Percentiles rank a stretch among this genome's conserved stretches.
Evolutionary conservation across 2,113 vertebrate species (phyloP).

Genomic region (Protobothrops mucrosquamatus): DNA sequence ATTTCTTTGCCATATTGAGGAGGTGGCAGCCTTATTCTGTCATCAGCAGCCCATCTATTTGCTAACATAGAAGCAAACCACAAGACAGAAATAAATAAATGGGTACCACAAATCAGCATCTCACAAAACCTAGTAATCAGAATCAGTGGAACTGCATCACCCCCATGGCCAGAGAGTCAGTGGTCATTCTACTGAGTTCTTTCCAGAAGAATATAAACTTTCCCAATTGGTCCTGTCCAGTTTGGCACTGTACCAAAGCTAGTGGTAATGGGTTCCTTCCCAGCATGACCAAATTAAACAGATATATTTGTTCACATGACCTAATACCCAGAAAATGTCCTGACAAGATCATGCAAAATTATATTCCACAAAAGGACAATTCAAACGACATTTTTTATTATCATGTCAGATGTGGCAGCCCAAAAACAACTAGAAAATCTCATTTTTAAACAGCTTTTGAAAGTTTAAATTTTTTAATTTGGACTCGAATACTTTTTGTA

Average conservation of each 20-base stretch:
- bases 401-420: not conserved
- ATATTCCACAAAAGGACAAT: not conserved
- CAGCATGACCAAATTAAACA: not conserved
- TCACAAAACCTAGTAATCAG: not conserved
- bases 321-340: not conserved
- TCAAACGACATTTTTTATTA: not conserved
- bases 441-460: not conserved
- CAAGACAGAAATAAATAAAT: not conserved
- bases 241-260: not conserved
- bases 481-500: not conserved
- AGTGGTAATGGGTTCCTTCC: not conserved
- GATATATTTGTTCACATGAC: not conserved
- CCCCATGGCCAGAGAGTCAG: not conserved
- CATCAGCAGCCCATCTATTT: not conserved
- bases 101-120: not conserved
- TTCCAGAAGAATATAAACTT: not conserved
- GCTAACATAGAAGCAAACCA: not conserved
- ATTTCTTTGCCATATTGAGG: not conserved
- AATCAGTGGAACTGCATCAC: not conserved
- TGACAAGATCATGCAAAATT: not conserved
- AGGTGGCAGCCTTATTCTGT: not conserved
- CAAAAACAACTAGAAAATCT: not conserved
- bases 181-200: not conserved
- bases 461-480: not conserved
- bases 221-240: not conserved